Percentiles rank a stretch among this genome's conserved stretches.
These are phyloP conservation scores for Deroplatys truncata DNA, from an alignment of 2,888 invertebrate genomes.

Conservation along the genomic window DNA sequence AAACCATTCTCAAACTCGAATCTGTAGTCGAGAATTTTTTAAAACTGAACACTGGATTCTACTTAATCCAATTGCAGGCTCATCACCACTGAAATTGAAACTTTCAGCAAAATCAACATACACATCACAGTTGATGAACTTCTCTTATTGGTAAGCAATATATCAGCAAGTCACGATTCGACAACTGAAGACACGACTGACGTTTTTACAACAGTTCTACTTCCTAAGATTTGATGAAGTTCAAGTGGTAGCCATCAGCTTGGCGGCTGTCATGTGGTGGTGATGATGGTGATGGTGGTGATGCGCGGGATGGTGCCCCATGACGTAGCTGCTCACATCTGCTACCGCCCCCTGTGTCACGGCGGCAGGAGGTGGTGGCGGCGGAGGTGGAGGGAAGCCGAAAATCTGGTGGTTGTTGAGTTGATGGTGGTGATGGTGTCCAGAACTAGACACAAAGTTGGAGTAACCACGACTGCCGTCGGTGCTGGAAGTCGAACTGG, in stretches of 20 bases:
- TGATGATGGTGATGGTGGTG: conserved; percentile 61
- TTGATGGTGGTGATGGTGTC: conserved; percentile 19
- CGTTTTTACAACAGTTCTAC: neutral
- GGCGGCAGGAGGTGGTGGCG: neutral
- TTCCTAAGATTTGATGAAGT: neutral
- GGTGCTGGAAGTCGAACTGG: conserved; percentile 5
- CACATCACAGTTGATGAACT: neutral
- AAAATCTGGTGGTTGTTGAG: conserved; percentile 21
- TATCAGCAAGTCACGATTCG: neutral
- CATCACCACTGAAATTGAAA: no score
- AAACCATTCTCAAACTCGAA: no score
- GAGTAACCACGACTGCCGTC: neutral
- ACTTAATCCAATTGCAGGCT: no score
- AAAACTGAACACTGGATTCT: no score
- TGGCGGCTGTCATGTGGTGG: conserved; percentile 79
- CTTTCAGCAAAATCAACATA: no score
- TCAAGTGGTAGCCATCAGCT: conserved; percentile 76
- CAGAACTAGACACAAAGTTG: neutral
- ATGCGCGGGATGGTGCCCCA: conserved; percentile 22
- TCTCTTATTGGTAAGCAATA: neutral
- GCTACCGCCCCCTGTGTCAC: neutral
- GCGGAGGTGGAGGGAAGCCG: conserved; percentile 18
- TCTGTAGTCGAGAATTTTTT: no score
- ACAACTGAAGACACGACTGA: neutral
- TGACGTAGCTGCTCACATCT: conserved; percentile 22